Conservation (phyloP, 1,140 invertebrate species). For the Drosophila persimilis region DNA sequence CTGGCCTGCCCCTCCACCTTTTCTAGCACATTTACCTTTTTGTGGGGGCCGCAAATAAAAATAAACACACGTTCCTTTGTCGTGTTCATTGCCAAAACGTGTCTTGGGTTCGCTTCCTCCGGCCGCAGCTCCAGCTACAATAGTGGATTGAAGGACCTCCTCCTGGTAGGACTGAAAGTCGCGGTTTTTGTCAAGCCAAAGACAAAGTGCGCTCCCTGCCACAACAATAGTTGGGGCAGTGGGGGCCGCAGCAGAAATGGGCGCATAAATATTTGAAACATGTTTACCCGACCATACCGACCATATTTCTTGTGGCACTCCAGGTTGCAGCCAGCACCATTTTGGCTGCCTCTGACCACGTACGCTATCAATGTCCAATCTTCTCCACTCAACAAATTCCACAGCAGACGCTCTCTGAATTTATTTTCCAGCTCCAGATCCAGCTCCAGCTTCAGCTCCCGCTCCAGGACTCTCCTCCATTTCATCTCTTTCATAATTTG, state of each 20-base stretch:
- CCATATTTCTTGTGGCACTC: not conserved
- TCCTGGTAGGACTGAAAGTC: conserved; percentile 8
- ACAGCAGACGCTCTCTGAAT: conserved; percentile 44
- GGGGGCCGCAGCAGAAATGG: conserved; percentile 8
- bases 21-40: conserved; percentile 38
- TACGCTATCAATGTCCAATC: conserved; percentile 73
- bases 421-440: conserved; percentile 33
- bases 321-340: not conserved
- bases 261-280: conserved; percentile 72
- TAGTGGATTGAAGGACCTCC: no score
- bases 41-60: conserved; percentile 55
- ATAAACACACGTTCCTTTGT: conserved; percentile 65
- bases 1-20: conserved; percentile 5
- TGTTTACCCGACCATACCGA: conserved; percentile 62
- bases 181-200: conserved; percentile 57
- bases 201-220: conserved; percentile 56
- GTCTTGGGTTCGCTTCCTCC: conserved; percentile 31
- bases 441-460: no score
- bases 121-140: conserved; percentile 3
- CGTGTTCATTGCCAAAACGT: conserved; percentile 71
- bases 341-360: conserved; percentile 51
- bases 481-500: conserved; percentile 55
- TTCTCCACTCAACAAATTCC: conserved; percentile 42
- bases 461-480: no score
- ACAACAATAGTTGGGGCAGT: conserved; percentile 59